Evolutionary conservation across 2,797 vertebrate genomes (phyloP).

Genomic region (Podarcis lilfordi): DNA sequence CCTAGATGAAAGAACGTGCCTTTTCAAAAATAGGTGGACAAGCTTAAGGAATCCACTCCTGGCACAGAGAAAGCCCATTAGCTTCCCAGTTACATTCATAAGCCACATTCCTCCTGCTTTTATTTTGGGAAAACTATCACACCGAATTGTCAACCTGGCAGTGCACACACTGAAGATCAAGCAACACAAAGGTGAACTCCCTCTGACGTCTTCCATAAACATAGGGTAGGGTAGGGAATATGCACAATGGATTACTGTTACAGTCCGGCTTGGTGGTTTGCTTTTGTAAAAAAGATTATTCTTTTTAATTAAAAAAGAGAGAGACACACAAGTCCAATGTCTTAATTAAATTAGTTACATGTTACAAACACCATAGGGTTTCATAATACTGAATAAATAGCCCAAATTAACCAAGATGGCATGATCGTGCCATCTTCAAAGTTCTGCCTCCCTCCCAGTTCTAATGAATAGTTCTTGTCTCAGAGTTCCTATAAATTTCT

Average conservation of each 20-base stretch:
- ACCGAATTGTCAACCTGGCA: slow-evolving; percentile 32
- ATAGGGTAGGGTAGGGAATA: background rate
- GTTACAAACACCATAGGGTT: slow-evolving; percentile 82
- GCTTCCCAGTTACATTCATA: slow-evolving; percentile 33
- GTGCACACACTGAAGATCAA: slow-evolving; percentile 26
- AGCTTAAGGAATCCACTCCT: slow-evolving; percentile 50
- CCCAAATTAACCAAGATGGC: slow-evolving; percentile 71
- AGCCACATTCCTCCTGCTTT: slow-evolving; percentile 8
- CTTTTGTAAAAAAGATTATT: slow-evolving; percentile 31
- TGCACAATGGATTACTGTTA: slow-evolving; percentile 27
- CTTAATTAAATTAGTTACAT: slow-evolving; percentile 81
- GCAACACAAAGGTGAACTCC: slow-evolving; percentile 37
- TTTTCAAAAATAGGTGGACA: slow-evolving; percentile 33
- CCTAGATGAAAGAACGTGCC: slow-evolving; percentile 31
- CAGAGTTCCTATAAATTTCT: slow-evolving; percentile 88
- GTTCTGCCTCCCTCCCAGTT: slow-evolving; percentile 13
- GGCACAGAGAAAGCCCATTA: slow-evolving; percentile 37
- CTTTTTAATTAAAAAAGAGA: slow-evolving; percentile 33
- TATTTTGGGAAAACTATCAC: background rate
- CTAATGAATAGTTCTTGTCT: slow-evolving; percentile 92
- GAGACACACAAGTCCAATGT: slow-evolving; percentile 57
- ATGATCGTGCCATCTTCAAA: slow-evolving; percentile 50
- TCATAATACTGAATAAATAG: slow-evolving; percentile 81
- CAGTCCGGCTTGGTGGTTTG: slow-evolving; percentile 48
- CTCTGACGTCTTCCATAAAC: slow-evolving; percentile 49